phyloP scores from a whole-genome alignment of 1,140 invertebrate species.

The Globodera rostochiensis region DNA sequence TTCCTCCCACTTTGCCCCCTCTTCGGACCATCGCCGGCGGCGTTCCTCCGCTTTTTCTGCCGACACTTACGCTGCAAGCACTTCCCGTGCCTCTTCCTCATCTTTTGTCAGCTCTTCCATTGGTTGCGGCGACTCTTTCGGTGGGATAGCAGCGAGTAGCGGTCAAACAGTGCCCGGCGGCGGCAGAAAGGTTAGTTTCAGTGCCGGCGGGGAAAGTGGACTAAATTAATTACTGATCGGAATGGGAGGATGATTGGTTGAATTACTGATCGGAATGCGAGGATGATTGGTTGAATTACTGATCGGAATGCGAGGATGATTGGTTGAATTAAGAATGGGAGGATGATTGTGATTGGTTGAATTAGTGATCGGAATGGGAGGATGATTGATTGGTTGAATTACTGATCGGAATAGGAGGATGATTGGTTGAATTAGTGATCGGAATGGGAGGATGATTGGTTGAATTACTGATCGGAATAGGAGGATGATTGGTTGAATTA shows the following conservation, averaged over 20 bases:
- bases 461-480: background rate
- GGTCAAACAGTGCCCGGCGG: background rate
- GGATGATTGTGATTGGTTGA: too few species aligned
- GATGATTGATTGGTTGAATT: too few species aligned
- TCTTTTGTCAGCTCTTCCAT: background rate
- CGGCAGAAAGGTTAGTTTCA: background rate
- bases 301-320: too few species aligned
- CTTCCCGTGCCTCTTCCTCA: conserved; percentile 9
- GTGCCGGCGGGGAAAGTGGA: too few species aligned
- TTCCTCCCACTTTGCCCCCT: background rate
- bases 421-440: too few species aligned
- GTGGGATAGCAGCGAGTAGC: background rate
- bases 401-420: too few species aligned
- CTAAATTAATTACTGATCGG: too few species aligned
- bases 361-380: too few species aligned
- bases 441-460: background rate
- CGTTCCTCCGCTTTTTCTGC: conserved; percentile 6
- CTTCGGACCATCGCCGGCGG: conserved; percentile 1
- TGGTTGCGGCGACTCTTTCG: background rate
- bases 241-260: too few species aligned
- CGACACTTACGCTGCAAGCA: background rate
- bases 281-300: too few species aligned
- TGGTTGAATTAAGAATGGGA: too few species aligned
- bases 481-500: background rate
- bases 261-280: too few species aligned